Base-by-base conservation (phyloP, 2,888 invertebrate species). In the Papilio protenor region DNA sequence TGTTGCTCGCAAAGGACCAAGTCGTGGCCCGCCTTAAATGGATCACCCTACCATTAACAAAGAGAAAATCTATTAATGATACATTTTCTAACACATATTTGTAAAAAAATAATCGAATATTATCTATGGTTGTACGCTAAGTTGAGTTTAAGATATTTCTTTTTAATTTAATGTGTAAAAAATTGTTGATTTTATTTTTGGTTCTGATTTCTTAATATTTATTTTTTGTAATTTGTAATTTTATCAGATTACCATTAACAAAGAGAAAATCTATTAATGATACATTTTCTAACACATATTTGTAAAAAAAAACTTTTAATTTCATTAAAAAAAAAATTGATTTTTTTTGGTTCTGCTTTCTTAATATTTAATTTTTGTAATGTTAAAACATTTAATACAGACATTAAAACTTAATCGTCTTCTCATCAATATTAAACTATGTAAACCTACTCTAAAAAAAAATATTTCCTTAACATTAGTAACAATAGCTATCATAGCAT, bases 1-100 rank as follows among this genome's bases (percentile, higher is more conserved):
- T 33, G 59, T 70, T 70, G 59, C 73, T 73, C 55, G 74, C 33
- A 74, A 77, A 74, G 77, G 77, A 74, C 74, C 61, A 52, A 77
- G 33, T 74, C 77, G 77, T 74, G 77, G 74, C 49, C 14, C 40
- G 23, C 77, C 77, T 74, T 77, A 74, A 74, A 77, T 71, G 77
- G 77, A 70, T 52, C 70, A 76, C 21, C 45, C 27, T 70, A 52
- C 12, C 45, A 27, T 45, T 64, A 64, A 71, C 45, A 71, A 33
- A 47, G 59, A 10, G 55, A 47, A 47, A 45, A 45, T 66, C 33
- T 2, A 40, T 18, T 2, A 64, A 1, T 33, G 2, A 40, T 16
- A 6, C 6, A 33, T 40, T 64, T 6, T 40, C 18, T 18, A 61
- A 64, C 33, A 64, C 27, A 33, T 8, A 27, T 6, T 27, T 27